Evolutionary conservation across 2,888 invertebrate genomes (phyloP), one percentile per base, ranked within the genome.

Genomic region (Cyrtodaria siliqua): DNA sequence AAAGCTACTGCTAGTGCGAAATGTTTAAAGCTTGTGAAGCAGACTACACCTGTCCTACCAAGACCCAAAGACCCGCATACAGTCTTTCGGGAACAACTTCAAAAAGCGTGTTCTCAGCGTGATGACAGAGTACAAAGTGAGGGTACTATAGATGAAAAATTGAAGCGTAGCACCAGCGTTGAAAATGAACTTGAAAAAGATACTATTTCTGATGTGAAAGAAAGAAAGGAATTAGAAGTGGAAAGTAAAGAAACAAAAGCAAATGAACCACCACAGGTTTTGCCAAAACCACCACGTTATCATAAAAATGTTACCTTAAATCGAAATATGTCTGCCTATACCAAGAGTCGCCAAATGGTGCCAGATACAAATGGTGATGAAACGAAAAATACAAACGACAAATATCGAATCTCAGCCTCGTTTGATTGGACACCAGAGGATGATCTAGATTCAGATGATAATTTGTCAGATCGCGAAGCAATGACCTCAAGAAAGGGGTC

Each of bases 371-470:
- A n/a, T n/a, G n/a, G n/a, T n/a, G n/a, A n/a, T n/a, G n/a, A n/a
- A n/a, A n/a, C n/a, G n/a, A 44, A 53, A 8, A 60, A 63, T 44
- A 18, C 59, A 4, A 60, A 29, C 26, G 60, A 64, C 56, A 59
- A 66, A 8, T 63, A 70, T 40, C 64, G 75, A 14, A 38, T 75
- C 12, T 78, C 83, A 26, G 55, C 68, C 9, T 79, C 86, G 2
- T 75, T 84, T 29, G 88, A 87, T 42, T 90, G 90, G 90, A 86
- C 85, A 0, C 90, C 90, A 1, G 88, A 87, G 62, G 84, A 84
- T 67, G 90, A 90, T 60, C 70, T 90, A 8, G 90, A 86, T 42
- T 88, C 89, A 14, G 90, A 90, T 66, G 89, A 90, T 76, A 85
- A 89, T 69, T 74, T 88, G 9, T 83, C 81, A 33, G 87, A 87